Evolutionary conservation across 37 sponge, comb jelly and placozoan species (phyloP).

Genomic region (Halisarca cf. caerulea): DNA sequence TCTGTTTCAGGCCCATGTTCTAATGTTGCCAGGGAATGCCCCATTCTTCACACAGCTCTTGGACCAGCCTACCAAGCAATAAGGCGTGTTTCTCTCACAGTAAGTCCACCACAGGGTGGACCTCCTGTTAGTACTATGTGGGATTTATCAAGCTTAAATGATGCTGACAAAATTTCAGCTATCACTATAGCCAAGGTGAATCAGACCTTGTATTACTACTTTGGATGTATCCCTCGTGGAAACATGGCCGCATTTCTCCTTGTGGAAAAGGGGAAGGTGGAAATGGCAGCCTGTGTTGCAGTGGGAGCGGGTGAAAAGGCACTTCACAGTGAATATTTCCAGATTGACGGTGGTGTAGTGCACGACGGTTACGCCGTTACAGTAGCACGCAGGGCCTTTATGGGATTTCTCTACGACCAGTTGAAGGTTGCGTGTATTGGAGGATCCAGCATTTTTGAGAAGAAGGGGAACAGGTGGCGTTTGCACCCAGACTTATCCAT

Average conservation of each 20-base stretch:
- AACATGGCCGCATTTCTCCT: background rate
- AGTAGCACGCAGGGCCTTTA: constrained; percentile 37
- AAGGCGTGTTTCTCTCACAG: too few relatives aligned
- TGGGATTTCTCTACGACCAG: constrained; percentile 30
- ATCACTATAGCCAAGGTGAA: background rate
- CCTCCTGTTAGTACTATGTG: too few relatives aligned
- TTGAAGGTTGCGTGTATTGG: background rate
- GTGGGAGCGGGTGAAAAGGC: constrained; percentile 31
- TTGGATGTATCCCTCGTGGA: background rate
- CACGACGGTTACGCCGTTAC: constrained; percentile 47
- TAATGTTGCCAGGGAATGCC: background rate
- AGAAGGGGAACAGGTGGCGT: background rate
- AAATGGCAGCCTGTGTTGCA: background rate
- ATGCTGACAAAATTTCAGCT: constrained; percentile 8
- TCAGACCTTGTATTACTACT: too few relatives aligned
- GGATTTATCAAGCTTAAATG: too few relatives aligned
- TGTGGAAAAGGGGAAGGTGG: background rate
- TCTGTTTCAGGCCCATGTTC: too few relatives aligned
- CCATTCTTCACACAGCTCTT: background rate
- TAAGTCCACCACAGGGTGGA: too few relatives aligned
- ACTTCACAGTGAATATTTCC: constrained; percentile 25
- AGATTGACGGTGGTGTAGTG: constrained; percentile 16
- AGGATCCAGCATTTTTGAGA: background rate
- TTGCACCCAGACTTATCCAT: constrained; percentile 33
- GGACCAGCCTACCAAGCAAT: background rate